Conservation (phyloP, 2,888 invertebrate species). For the Drosophila subsilvestris region DNA sequence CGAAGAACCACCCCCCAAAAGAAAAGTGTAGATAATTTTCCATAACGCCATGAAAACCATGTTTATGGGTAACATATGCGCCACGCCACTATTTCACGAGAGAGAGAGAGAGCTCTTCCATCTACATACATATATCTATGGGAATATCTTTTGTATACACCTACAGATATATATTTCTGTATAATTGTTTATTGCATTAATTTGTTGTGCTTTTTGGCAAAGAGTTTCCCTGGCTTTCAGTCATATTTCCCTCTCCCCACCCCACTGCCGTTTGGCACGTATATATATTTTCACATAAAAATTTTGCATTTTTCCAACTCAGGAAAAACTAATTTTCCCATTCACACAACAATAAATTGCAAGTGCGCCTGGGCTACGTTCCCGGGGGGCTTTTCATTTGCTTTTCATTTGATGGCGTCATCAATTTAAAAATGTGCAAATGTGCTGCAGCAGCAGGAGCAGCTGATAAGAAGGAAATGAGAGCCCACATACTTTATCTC, state of each 20-base stretch:
- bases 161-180: constrained; percentile 19
- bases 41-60: constrained; percentile 57
- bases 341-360: constrained; percentile 47
- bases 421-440: constrained; percentile 63
- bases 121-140: constrained; percentile 18
- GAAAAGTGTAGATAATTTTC: constrained; percentile 51
- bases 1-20: background rate
- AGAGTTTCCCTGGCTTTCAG: constrained; percentile 11
- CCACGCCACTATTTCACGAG: constrained; percentile 5
- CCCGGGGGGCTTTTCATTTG: constrained; percentile 16
- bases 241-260: background rate
- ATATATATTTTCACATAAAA: constrained; percentile 60
- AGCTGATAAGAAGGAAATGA: constrained; percentile 43
- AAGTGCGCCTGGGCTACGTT: constrained; percentile 3
- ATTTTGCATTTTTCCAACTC: constrained; percentile 61
- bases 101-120: constrained; percentile 34
- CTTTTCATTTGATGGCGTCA: constrained; percentile 60
- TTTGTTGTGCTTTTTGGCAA: constrained; percentile 35
- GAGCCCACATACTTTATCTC: constrained; percentile 3
- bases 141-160: constrained; percentile 1
- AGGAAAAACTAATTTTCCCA: constrained; percentile 67
- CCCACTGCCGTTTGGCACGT: background rate
- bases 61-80: constrained; percentile 71
- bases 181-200: constrained; percentile 62
- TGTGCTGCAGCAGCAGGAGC: constrained; percentile 19